A percentile compares a stretch with the other conserved stretches of the same genome.
These are phyloP conservation scores for Liparis tanakae DNA, from an alignment of 2,797 vertebrate genomes.

Conservation along the genomic window DNA sequence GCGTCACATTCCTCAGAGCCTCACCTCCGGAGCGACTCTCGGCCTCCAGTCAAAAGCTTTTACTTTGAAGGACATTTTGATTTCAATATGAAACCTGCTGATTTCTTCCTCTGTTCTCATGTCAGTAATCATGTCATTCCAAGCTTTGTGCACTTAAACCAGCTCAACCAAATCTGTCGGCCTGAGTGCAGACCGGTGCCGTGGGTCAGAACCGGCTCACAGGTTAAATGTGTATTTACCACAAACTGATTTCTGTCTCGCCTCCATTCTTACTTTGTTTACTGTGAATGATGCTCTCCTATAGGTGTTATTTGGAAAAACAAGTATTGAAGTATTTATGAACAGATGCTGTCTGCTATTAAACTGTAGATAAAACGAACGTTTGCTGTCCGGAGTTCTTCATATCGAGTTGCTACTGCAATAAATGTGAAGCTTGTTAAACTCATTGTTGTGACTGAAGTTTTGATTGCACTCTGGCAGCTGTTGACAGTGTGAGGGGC, in stretches of 20 bases:
- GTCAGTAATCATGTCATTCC: neutral
- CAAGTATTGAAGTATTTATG: conserved; percentile 63
- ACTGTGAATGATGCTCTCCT: conserved; percentile 24
- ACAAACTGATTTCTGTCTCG: conserved; percentile 23
- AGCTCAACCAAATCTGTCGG: neutral
- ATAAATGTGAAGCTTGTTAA: neutral
- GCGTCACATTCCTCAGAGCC: conserved; percentile 61
- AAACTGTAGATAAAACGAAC: conserved; percentile 61
- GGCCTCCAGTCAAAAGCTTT: neutral
- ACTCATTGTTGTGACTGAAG: neutral
- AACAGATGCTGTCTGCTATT: conserved; percentile 65
- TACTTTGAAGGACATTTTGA: conserved; percentile 6
- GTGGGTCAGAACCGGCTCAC: conserved; percentile 28
- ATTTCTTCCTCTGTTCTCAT: conserved; percentile 1
- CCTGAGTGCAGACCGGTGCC: conserved; percentile 2
- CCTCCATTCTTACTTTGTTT: conserved; percentile 19
- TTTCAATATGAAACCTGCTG: conserved; percentile 9
- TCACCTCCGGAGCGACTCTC: neutral
- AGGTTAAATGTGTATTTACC: conserved; percentile 28
- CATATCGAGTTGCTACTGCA: neutral
- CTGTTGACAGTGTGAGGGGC: neutral
- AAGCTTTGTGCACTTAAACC: conserved; percentile 7
- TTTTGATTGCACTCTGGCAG: neutral
- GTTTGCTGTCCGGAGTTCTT: conserved; percentile 18
- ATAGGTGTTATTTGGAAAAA: conserved; percentile 22